Evolutionary conservation across 2,113 vertebrate species (phyloP).

Genomic region (Nyctereutes procyonoides): DNA sequence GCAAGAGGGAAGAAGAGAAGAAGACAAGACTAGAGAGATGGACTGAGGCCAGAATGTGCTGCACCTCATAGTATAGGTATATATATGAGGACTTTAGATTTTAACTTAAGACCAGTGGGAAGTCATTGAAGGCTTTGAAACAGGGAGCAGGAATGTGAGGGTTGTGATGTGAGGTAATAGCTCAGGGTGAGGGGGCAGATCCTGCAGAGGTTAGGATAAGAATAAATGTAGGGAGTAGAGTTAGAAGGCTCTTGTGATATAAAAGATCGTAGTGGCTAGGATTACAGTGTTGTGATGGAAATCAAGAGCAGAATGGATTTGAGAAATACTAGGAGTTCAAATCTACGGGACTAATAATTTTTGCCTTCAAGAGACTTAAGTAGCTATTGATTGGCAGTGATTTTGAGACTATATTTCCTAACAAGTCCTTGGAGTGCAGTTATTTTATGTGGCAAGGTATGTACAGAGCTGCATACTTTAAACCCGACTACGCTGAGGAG

Average conservation of each 20-base stretch:
- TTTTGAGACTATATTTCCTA: slow-evolving; percentile 40
- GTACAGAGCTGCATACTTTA: neutral
- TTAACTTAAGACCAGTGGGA: neutral
- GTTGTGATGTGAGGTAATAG: too few relatives aligned
- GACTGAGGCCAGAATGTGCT: neutral
- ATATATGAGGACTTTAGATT: neutral
- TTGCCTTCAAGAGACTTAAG: neutral
- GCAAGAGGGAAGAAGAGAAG: neutral
- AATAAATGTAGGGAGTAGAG: neutral
- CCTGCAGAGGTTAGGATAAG: neutral
- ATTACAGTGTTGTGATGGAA: neutral
- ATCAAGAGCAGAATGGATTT: neutral
- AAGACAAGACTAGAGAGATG: neutral
- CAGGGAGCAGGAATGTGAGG: too few relatives aligned
- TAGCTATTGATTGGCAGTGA: slow-evolving; percentile 55
- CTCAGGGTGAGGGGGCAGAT: neutral
- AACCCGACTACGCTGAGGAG: neutral
- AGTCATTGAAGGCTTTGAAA: neutral
- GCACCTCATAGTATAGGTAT: neutral
- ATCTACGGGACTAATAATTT: neutral
- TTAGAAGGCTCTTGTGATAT: neutral
- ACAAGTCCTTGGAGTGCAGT: neutral
- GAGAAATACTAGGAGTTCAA: neutral
- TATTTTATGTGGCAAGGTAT: slow-evolving; percentile 60
- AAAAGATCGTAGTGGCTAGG: neutral